Evolutionary conservation across 2,113 vertebrate species (phyloP), one percentile per base, ranked within the genome.

Genomic region (Platichthys stellatus): DNA sequence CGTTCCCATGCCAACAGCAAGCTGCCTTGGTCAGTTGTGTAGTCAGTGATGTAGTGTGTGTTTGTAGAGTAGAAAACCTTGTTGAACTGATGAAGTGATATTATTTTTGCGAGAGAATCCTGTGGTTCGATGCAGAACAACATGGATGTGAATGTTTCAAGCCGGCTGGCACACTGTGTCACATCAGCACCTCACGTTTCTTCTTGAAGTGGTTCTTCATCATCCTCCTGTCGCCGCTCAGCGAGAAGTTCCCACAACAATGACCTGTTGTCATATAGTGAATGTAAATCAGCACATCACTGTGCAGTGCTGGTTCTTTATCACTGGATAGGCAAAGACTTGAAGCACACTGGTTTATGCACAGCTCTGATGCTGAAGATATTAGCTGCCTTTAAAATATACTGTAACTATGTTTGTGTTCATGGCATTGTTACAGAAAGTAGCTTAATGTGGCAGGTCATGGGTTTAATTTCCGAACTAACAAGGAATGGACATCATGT

Each of bases 361-460:
- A 31, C 28, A 53, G 53, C 56, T 21, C 6, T 4, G 70, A 61
- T 24, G 35, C 59, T 81, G 28, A 70, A 69, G 21, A 72, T 51
- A 71, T 74, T 56, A 59, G 84, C 86, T 92, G 88, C 86, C 83
- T 90, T 82, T 74, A 45, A 65, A 78, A 67, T 40, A 35, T 63
- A n/a, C 31, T 31, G 17, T 18, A 40, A 20, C 26, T 4, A 13
- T 20, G 7, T n/a, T 35, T 61, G 8, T 59, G 57, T 15, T 6
- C 26, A 2, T 17, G 23, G 21, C 54, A 23, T 28, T 59, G 13
- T 8, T 59, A 17, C 57, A 59, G 23, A 59, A 59, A 59, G 13
- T 17, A 59, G 23, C 9, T 17, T 26, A 21, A 23, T 24, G 49
- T 21, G 54, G 54, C 1, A 12, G 11, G 54, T 23, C 10, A 57